Base-by-base conservation (phyloP, 2,888 invertebrate species). In the Chloromyia formosa region DNA sequence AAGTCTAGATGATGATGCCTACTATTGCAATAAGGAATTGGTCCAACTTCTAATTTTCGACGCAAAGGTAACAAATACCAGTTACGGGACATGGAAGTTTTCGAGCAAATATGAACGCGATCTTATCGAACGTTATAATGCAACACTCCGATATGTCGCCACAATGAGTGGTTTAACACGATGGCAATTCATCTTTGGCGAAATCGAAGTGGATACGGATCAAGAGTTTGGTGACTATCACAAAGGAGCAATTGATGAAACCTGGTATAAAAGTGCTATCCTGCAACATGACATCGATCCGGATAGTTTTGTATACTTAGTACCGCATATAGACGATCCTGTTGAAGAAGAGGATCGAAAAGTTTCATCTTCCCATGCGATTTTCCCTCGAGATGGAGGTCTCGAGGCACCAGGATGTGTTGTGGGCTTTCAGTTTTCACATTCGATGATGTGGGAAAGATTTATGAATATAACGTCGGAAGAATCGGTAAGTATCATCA, bases 181-280 rank as follows among this genome's bases (percentile, higher is more conserved):
- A 72, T 96, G 96, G 95, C 93, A 95, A 83, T 91, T 92, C 79
- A 89, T 92, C 60, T 88, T 87, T 75, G 89, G 87, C 18, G 90
- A 90, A 80, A 89, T 88, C 20, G 86, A 86, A 76, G 84, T 86
- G 10, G 86, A 85, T 22, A 83, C 82, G 23, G 85, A 85, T 80
- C 81, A 90, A 18, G 90, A 91, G 77, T 95, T 95, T 81, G 94
- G 94, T 10, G 93, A 94, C 80, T 84, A 88, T 62, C 91, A 94
- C 81, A 89, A 88, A 3, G 89, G 89, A 72, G 92, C 95, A 0
- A 93, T 95, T 23, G 95, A 96, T 82, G 95, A 96, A 83, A 91
- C 93, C 0, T 96, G 95, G 95, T 96, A 96, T 83, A 93, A 93
- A 83, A 92, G 94, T 77, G 95, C 96, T 0, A 94, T 96, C 3